Evolutionary conservation across 2,797 vertebrate species (phyloP).

Genomic region (Alfaro cultratus): DNA sequence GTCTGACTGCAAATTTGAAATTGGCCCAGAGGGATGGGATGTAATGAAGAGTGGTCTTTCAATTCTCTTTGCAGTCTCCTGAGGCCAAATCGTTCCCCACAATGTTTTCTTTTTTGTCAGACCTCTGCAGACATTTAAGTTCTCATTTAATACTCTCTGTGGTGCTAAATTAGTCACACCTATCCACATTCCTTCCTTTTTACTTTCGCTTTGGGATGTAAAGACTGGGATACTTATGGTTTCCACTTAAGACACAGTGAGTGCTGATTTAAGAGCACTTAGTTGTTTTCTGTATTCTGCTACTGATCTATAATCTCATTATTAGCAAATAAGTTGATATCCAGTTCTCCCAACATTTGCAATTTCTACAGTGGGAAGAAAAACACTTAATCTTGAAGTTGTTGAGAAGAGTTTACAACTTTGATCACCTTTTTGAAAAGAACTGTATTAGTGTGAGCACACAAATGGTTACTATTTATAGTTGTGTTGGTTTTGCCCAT

Average conservation of each 20-base stretch:
- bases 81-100: slow-evolving; percentile 6
- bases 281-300: not conserved
- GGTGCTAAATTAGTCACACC: slow-evolving; percentile 59
- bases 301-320: not conserved
- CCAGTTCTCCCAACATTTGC: not conserved
- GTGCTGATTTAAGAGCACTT: not conserved
- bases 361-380: not conserved
- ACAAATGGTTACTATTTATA: not conserved
- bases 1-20: slow-evolving; percentile 28
- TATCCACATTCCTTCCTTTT: not conserved
- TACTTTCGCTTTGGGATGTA: not conserved
- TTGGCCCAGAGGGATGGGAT: slow-evolving; percentile 22
- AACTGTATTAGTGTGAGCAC: not conserved
- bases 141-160: slow-evolving; percentile 51
- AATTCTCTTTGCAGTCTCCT: slow-evolving; percentile 23
- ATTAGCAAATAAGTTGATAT: slow-evolving; percentile 1
- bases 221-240: not conserved
- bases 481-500: not conserved
- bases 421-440: not conserved
- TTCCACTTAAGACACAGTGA: not conserved
- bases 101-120: not conserved
- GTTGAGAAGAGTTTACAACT: not conserved
- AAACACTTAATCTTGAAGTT: slow-evolving; percentile 8
- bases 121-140: slow-evolving; percentile 3
- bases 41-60: slow-evolving; percentile 21